These are phyloP conservation scores for Cataglyphis altisquamis DNA, from an alignment of 2,888 invertebrate genomes.

Conservation along the genomic window DNA sequence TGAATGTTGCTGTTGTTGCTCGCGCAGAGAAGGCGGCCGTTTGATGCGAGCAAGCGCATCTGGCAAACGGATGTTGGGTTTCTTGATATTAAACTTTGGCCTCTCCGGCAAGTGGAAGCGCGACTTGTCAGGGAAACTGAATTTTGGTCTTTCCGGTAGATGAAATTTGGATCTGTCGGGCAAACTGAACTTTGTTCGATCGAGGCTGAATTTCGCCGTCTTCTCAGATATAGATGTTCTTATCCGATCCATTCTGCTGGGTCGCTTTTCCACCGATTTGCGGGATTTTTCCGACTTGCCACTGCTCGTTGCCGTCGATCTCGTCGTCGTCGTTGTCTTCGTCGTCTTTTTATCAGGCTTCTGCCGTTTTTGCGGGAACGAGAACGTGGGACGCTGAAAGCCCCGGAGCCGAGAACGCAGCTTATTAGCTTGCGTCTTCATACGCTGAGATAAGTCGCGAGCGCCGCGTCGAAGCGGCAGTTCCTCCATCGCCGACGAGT, in stretches of 20 bases:
- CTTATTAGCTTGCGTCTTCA: conserved; percentile 91
- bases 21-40: conserved; percentile 27
- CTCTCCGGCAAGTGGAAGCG: conserved; percentile 88
- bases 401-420: conserved; percentile 90
- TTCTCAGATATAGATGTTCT: conserved; percentile 89
- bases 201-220: conserved; percentile 86
- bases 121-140: conserved; percentile 86
- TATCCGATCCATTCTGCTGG: conserved; percentile 87
- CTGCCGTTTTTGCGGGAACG: conserved; percentile 83
- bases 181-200: conserved; percentile 88
- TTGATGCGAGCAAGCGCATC: conserved; percentile 75
- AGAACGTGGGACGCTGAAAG: conserved; percentile 88
- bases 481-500: conserved; percentile 90
- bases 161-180: conserved; percentile 87
- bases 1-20: conserved; percentile 78
- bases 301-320: conserved; percentile 66
- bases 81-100: conserved; percentile 87
- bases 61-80: conserved; percentile 87
- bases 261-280: conserved; percentile 74
- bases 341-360: conserved; percentile 81
- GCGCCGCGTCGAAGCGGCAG: conserved; percentile 77
- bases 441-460: conserved; percentile 87
- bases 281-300: conserved; percentile 75
- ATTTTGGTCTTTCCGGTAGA: conserved; percentile 87
- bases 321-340: conserved; percentile 52